Conservation (phyloP, 2,113 vertebrate species). For the Bostrychus sinensis region DNA sequence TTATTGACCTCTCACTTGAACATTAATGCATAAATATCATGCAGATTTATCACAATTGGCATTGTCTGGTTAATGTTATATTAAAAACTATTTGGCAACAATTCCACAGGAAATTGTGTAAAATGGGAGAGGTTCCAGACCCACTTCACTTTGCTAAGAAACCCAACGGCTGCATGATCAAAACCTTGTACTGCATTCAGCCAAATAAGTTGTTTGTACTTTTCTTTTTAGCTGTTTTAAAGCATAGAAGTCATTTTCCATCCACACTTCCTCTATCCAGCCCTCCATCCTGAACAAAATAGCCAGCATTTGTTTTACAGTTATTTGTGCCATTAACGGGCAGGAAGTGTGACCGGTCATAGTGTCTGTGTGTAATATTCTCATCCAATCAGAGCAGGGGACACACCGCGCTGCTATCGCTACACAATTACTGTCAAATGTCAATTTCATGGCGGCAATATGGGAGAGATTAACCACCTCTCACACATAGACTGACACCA, state of each 20-base stretch:
- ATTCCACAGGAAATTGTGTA: too few species aligned
- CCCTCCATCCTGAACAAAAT: conserved; percentile 26
- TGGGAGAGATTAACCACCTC: conserved; percentile 83
- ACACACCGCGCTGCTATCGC: conserved; percentile 79
- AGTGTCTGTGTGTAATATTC: conserved; percentile 75
- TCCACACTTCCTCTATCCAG: conserved; percentile 6
- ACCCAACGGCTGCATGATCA: too few species aligned
- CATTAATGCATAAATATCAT: too few species aligned
- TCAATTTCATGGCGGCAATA: conserved; percentile 91
- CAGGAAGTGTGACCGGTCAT: conserved; percentile 66
- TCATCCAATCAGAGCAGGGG: conserved; percentile 78
- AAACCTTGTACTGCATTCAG: neutral
- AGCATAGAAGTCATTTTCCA: conserved; percentile 10
- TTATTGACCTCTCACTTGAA: too few species aligned
- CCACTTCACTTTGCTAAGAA: too few species aligned
- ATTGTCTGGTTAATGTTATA: too few species aligned
- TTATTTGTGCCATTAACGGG: conserved; percentile 43
- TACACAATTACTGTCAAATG: conserved; percentile 93
- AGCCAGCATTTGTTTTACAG: conserved; percentile 74
- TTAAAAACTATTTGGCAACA: too few species aligned
- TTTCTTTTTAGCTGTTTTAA: conserved; percentile 16
- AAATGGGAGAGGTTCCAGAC: too few species aligned
- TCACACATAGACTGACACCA: conserved; percentile 15
- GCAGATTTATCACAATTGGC: too few species aligned
- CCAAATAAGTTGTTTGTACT: neutral